These are phyloP conservation scores for Sinodicranocentrus sp. DNA, from an alignment of 2,888 invertebrate genomes.

Conservation along the genomic window DNA sequence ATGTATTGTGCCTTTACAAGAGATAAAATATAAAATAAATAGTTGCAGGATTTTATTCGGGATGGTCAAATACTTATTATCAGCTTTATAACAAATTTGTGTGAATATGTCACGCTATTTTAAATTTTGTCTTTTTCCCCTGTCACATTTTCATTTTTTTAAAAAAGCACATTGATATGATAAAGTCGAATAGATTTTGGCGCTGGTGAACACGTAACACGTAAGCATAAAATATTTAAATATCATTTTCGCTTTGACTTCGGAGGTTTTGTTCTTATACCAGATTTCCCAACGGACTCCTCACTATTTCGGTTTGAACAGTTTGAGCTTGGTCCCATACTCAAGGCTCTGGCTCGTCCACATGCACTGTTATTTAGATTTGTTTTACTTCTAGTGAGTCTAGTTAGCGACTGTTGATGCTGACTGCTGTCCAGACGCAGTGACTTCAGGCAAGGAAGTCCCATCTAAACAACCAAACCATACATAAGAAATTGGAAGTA, in stretches of 20 bases:
- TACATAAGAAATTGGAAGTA: no score
- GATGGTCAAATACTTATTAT: no score
- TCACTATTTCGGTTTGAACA: conserved; percentile 30
- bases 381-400: conserved; percentile 33
- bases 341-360: not conserved
- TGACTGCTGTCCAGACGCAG: not conserved
- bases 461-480: no score
- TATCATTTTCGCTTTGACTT: conserved; percentile 14
- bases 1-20: not conserved
- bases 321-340: conserved; percentile 25
- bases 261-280: not conserved
- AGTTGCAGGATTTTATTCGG: no score
- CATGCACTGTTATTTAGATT: not conserved
- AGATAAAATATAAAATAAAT: no score
- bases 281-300: not conserved
- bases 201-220: no score
- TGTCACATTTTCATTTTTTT: no score
- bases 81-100: not conserved
- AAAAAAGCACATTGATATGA: no score
- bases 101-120: not conserved
- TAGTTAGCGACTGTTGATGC: not conserved
- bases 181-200: no score
- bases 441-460: conserved; percentile 67
- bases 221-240: no score
- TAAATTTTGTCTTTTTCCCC: not conserved